phyloP scores from a whole-genome alignment of 2,888 invertebrate species.

The Nezara viridula region DNA sequence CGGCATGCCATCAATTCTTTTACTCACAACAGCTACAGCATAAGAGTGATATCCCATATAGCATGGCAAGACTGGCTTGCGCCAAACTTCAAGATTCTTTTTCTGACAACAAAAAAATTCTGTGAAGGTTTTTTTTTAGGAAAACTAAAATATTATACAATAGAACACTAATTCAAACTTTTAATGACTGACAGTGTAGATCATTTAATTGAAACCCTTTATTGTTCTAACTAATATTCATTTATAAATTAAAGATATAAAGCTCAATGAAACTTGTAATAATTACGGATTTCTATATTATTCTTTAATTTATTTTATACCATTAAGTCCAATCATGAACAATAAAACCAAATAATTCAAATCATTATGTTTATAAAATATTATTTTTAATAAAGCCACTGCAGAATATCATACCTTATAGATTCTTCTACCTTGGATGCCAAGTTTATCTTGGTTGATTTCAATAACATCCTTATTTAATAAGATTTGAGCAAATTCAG shows the following conservation, averaged over 20 bases:
- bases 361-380: not conserved
- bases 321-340: not conserved
- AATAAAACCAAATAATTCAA: not conserved
- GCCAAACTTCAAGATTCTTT: conserved; percentile 65
- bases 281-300: no score
- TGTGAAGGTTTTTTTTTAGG: not conserved
- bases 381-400: not conserved
- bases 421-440: conserved; percentile 75
- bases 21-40: conserved; percentile 71
- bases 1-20: conserved; percentile 70
- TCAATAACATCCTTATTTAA: conserved; percentile 76
- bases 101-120: conserved; percentile 57
- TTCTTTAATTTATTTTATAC: not conserved
- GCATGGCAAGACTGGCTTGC: conserved; percentile 65
- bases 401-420: conserved; percentile 68
- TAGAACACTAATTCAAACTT: not conserved
- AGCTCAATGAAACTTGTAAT: not conserved
- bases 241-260: not conserved
- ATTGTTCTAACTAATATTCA: not conserved
- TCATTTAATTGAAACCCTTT: not conserved
- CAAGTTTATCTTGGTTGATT: conserved; percentile 78
- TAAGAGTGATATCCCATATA: conserved; percentile 69
- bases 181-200: no score
- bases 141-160: not conserved
- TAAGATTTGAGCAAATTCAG: conserved; percentile 75